Evolutionary conservation across 2,888 invertebrate genomes (phyloP).

Genomic region (Pseudococcus jackbeardsleyi): DNA sequence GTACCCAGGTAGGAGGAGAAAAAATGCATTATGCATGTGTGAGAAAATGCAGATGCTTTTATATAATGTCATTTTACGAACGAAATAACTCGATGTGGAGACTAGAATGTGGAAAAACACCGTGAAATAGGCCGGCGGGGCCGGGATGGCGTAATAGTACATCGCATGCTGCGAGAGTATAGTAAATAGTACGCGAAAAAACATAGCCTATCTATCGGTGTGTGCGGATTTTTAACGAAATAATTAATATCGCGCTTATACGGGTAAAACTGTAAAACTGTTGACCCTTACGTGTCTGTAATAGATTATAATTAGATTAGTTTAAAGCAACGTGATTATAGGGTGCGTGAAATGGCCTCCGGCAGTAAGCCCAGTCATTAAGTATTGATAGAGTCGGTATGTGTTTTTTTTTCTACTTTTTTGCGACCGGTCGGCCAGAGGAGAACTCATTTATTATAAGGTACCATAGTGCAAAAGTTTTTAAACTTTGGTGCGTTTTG

Average conservation of each 20-base stretch:
- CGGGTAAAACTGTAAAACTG: conserved; percentile 49
- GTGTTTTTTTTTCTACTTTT: not conserved
- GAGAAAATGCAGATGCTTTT: conserved; percentile 35
- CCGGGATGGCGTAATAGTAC: not conserved
- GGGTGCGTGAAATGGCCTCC: conserved; percentile 53
- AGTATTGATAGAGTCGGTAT: conserved; percentile 46
- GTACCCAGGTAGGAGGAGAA: not conserved
- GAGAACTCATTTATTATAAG: conserved; percentile 27
- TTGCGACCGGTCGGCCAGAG: not conserved
- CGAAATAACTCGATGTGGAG: not conserved
- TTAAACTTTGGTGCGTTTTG: not conserved
- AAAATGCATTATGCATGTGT: conserved; percentile 31
- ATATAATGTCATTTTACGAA: not conserved
- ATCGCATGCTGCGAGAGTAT: not conserved
- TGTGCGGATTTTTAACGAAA: conserved; percentile 48
- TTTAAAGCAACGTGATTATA: conserved; percentile 55
- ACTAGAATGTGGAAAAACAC: no score
- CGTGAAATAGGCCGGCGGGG: not conserved
- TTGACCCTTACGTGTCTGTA: conserved; percentile 58
- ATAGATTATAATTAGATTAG: conserved; percentile 59
- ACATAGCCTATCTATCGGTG: not conserved
- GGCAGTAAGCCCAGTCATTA: conserved; percentile 47
- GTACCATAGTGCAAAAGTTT: conserved; percentile 17
- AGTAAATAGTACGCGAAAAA: not conserved
- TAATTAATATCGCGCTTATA: conserved; percentile 41